Evolutionary conservation across 2,113 vertebrate genomes (phyloP).

Genomic region (Cryptomyrus ogoouensis): DNA sequence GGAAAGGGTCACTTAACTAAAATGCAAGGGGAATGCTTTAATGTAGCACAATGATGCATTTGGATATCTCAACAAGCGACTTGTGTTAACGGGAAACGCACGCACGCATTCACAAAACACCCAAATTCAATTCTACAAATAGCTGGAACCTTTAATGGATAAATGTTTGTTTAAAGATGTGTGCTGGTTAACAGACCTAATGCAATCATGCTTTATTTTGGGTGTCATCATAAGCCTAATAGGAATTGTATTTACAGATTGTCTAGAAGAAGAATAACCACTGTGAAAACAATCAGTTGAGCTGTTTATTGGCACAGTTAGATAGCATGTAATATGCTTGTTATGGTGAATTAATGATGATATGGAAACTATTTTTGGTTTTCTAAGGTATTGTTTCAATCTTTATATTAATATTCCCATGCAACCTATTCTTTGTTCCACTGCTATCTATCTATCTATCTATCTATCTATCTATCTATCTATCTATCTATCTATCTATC

Average conservation of each 20-base stretch:
- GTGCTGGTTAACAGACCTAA: slow-evolving; percentile 60
- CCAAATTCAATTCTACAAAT: slow-evolving; percentile 60
- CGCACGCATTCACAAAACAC: slow-evolving; percentile 38
- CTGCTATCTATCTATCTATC: background rate
- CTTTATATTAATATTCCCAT: background rate
- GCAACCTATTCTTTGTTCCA: background rate
- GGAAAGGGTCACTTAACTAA: slow-evolving; percentile 82
- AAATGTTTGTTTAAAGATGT: slow-evolving; percentile 51
- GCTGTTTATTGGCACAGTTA: background rate
- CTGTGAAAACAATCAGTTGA: background rate
- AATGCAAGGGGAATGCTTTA: slow-evolving; percentile 70
- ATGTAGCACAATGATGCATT: slow-evolving; percentile 70
- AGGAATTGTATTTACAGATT: background rate
- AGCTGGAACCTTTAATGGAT: slow-evolving; percentile 67
- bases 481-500: background rate
- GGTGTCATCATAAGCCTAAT: slow-evolving; percentile 18
- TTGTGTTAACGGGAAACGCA: slow-evolving; percentile 45
- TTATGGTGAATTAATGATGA: background rate
- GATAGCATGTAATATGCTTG: background rate
- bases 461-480: slow-evolving; percentile 4
- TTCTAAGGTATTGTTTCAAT: background rate
- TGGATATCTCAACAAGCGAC: slow-evolving; percentile 61
- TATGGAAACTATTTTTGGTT: background rate
- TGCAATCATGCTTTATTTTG: slow-evolving; percentile 53
- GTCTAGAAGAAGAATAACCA: background rate